Evolutionary conservation across 2,113 vertebrate genomes (phyloP), one percentile per base, ranked within the genome.

Genomic region (Salvator merianae): DNA sequence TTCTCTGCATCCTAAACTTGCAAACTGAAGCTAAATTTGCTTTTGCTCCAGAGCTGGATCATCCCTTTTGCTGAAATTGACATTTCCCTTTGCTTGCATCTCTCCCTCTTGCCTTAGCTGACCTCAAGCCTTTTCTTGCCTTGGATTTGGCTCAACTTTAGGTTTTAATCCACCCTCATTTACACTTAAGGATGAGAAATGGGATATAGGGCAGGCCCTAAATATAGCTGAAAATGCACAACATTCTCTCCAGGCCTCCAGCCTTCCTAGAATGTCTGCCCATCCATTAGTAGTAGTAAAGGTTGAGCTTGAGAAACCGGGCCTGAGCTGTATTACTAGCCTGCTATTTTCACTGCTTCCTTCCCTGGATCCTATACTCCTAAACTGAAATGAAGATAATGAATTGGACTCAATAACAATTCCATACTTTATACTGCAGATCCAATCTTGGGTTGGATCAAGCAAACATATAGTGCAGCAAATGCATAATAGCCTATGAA

Each of bases 101-200:
- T 22, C 20, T 80, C 47, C n/a, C 34, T 59, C 55, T 5, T 53
- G 82, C 47, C 63, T 70, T 69, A 69, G 43, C n/a, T 84, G 47
- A 77, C 65, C 43, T 12, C 26, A 38, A 30, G 28, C 13, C 22
- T 53, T 43, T 50, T 30, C 53, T 30, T 77, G 50, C 73, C 24
- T 7, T 18, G 2, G 36, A 34, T 30, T 70, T 38, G 47, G 47
- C 50, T 32, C 10, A 7, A 20, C 79, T 43, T 85, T 36, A 66
- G 40, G 34, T 69, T 86, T 81, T 71, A 71, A 81, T 82, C 66
- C 55, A 76, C 32, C 43, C 50, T 26, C 34, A 34, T 77, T 53
- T 82, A 34, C n/a, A 69, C 79, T 69, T 70, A 59, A 76, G 55
- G 73, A 38, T 82, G 50, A 76, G 50, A 71, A 86, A 82, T 70